Percentiles rank a stretch among this genome's conserved stretches.
Evolutionary conservation across 35 echinoderm and acorn worm genomes (phyloP).

Genomic region (Chiridota heheva): DNA sequence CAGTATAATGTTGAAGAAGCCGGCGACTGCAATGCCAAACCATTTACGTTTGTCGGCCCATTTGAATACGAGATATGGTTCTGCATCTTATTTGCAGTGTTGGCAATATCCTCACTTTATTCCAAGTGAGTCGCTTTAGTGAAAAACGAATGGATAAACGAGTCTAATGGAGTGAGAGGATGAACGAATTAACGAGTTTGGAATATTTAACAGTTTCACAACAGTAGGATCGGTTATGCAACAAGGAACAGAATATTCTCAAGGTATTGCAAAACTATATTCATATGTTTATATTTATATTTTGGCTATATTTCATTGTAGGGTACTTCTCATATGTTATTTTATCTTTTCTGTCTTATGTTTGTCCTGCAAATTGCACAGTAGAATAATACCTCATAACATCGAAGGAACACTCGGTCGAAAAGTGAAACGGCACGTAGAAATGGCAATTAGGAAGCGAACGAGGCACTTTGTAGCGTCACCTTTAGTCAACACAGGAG

Average conservation of each 20-base stretch:
- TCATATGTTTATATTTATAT: too few relatives aligned
- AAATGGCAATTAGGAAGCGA: too few relatives aligned
- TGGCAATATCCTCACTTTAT: slow-evolving; percentile 81
- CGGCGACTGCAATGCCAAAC: slow-evolving; percentile 35
- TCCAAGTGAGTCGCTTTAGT: slow-evolving; percentile 89
- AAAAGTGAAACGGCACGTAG: too few relatives aligned
- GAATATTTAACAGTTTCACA: slow-evolving; percentile 89
- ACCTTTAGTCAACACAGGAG: too few relatives aligned
- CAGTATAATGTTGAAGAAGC: slow-evolving; percentile 93
- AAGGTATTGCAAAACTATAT: too few relatives aligned
- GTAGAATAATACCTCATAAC: too few relatives aligned
- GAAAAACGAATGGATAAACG: slow-evolving; percentile 67
- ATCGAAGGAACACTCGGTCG: too few relatives aligned
- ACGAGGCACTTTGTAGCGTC: too few relatives aligned
- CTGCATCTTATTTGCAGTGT: slow-evolving; percentile 71
- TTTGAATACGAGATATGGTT: slow-evolving; percentile 86
- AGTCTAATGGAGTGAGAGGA: slow-evolving; percentile 53
- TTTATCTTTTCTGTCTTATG: too few relatives aligned
- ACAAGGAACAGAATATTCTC: slow-evolving; percentile 87
- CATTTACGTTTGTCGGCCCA: slow-evolving; percentile 83
- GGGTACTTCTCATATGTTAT: too few relatives aligned
- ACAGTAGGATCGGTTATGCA: slow-evolving; percentile 93
- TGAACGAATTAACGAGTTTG: slow-evolving; percentile 78
- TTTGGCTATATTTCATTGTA: too few relatives aligned
- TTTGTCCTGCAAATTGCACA: too few relatives aligned